These are phyloP conservation scores for Venustaconcha ellipsiformis DNA, from an alignment of 1,140 invertebrate genomes.

Conservation along the genomic window DNA sequence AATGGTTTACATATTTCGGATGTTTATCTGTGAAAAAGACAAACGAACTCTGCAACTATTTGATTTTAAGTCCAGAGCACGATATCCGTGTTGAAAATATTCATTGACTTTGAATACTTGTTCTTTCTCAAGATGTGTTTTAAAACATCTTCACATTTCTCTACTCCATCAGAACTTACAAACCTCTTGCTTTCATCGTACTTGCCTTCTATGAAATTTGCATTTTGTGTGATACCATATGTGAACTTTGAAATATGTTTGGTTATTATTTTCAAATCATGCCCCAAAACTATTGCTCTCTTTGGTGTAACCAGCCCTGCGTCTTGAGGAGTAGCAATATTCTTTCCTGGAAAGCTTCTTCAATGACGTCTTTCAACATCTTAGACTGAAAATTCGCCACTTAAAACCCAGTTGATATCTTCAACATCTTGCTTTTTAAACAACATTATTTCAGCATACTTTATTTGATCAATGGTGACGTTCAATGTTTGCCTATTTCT, in stretches of 20 bases:
- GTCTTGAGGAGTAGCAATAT: conserved; percentile 4
- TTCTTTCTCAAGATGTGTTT: conserved; percentile 17
- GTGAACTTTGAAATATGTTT: background rate
- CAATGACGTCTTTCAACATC: conserved; percentile 2
- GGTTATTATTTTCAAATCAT: background rate
- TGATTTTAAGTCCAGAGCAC: conserved; percentile 11
- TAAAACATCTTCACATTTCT: conserved; percentile 29
- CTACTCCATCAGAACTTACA: background rate
- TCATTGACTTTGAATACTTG: conserved; percentile 14
- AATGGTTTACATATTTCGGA: conserved; percentile 20
- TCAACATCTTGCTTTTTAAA: background rate
- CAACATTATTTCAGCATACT: background rate
- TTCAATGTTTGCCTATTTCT: background rate
- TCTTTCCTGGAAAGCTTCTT: background rate
- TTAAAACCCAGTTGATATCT: background rate
- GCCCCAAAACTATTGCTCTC: conserved; percentile 12
- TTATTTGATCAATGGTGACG: too few relatives aligned
- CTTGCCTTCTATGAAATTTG: conserved; percentile 14
- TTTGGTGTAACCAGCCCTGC: conserved; percentile 7
- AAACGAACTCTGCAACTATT: conserved; percentile 14
- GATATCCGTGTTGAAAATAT: conserved; percentile 10
- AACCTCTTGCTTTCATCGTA: conserved; percentile 14
- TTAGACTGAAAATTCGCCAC: conserved; percentile 13
- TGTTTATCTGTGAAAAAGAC: conserved; percentile 14
- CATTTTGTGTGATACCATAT: background rate